phyloP scores from a whole-genome alignment of 2,797 vertebrate species.

The Sparus aurata region DNA sequence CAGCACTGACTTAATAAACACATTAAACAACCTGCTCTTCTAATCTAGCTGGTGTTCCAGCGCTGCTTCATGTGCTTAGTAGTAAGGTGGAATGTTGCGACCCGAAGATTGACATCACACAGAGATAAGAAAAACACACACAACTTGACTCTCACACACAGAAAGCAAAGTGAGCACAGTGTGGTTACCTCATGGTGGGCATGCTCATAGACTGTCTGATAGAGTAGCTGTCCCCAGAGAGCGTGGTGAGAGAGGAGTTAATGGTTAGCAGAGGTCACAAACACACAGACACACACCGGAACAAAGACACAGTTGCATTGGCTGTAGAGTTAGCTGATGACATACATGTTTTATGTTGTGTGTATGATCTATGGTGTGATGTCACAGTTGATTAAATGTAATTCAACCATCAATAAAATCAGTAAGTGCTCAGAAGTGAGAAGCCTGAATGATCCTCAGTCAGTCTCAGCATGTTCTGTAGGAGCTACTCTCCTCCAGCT shows the following conservation, averaged over 20 bases:
- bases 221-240: constrained; percentile 92
- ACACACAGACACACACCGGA: constrained; percentile 21
- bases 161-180: constrained; percentile 3
- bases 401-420: neutral
- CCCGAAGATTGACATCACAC: neutral
- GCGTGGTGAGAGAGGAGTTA: constrained; percentile 82
- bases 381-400: neutral
- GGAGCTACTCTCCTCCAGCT: neutral
- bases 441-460: neutral
- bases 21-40: neutral
- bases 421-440: neutral
- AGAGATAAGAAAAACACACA: neutral
- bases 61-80: neutral
- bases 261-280: constrained; percentile 72
- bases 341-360: neutral
- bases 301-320: neutral
- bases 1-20: neutral
- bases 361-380: no score
- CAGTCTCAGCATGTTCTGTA: neutral
- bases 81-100: neutral
- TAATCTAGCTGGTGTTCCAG: neutral
- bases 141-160: neutral
- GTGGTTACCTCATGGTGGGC: constrained; percentile 97
- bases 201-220: constrained; percentile 98
- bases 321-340: neutral